These are phyloP conservation scores for Silurus asotus DNA, from an alignment of 2,113 vertebrate species.

Conservation along the genomic window DNA sequence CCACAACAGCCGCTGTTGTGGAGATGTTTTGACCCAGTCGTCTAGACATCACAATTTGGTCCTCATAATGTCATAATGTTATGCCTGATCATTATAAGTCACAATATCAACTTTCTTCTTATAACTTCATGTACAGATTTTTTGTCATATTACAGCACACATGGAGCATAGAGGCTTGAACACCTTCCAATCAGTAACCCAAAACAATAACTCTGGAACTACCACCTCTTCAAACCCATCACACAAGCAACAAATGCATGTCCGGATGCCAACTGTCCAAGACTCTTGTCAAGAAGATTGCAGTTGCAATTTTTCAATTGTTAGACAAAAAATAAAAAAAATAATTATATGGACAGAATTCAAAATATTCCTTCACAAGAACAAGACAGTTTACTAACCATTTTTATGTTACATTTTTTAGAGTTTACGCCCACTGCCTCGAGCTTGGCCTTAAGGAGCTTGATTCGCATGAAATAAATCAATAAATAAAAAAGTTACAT, in stretches of 20 bases:
- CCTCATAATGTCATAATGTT: too few species aligned
- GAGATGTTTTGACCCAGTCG: too few species aligned
- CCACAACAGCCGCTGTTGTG: too few species aligned
- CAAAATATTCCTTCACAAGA: neutral
- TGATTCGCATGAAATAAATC: conserved; percentile 2
- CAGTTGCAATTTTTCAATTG: too few species aligned
- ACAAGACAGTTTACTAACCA: neutral
- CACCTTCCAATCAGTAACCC: too few species aligned
- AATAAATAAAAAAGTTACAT: neutral
- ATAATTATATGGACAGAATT: too few species aligned
- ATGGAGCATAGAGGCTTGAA: too few species aligned
- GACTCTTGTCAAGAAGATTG: neutral
- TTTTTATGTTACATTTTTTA: neutral
- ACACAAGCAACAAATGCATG: neutral
- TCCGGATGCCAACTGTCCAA: neutral
- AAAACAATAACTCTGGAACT: too few species aligned
- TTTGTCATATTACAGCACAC: too few species aligned
- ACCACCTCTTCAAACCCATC: neutral
- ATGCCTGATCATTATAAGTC: too few species aligned
- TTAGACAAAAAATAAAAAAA: neutral
- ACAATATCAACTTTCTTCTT: too few species aligned
- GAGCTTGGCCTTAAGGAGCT: neutral
- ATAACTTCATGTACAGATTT: neutral
- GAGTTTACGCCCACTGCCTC: neutral
- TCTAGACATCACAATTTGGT: too few species aligned